These are phyloP conservation scores for Amphiprion ocellaris DNA, from an alignment of 2,113 vertebrate genomes.

Conservation along the genomic window DNA sequence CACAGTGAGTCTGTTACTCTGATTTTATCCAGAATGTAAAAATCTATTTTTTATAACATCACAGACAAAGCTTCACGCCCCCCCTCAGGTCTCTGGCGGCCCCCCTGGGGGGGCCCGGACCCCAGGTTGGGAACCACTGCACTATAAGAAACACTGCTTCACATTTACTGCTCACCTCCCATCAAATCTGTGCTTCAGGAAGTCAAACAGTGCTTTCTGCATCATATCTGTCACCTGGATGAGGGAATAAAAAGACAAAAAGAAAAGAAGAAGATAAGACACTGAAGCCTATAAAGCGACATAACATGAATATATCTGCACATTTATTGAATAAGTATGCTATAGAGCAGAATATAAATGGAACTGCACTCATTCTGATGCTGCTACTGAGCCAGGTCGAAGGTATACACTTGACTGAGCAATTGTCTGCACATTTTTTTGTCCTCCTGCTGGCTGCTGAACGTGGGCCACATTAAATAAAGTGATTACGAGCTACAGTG, in stretches of 20 bases:
- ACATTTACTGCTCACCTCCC: constrained; percentile 91
- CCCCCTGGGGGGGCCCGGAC: too few species aligned
- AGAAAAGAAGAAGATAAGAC: constrained; percentile 29
- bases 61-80: too few species aligned
- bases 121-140: too few species aligned
- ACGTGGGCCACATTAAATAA: constrained; percentile 40
- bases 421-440: constrained; percentile 13
- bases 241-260: constrained; percentile 62
- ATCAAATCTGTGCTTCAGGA: constrained; percentile 99
- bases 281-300: neutral
- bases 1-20: too few species aligned
- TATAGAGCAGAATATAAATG: constrained; percentile 1
- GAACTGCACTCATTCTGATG: constrained; percentile 24
- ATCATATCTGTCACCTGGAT: constrained; percentile 99
- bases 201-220: constrained; percentile 99
- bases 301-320: neutral
- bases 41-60: too few species aligned
- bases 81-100: too few species aligned
- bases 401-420: constrained; percentile 35
- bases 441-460: constrained; percentile 2
- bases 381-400: neutral
- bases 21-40: too few species aligned
- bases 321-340: neutral
- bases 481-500: constrained; percentile 44
- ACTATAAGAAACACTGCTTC: accelerated